Percentiles rank a stretch among this genome's conserved stretches.
These are phyloP conservation scores for Drosophila phalerata DNA, from an alignment of 2,888 invertebrate species.

Conservation along the genomic window DNA sequence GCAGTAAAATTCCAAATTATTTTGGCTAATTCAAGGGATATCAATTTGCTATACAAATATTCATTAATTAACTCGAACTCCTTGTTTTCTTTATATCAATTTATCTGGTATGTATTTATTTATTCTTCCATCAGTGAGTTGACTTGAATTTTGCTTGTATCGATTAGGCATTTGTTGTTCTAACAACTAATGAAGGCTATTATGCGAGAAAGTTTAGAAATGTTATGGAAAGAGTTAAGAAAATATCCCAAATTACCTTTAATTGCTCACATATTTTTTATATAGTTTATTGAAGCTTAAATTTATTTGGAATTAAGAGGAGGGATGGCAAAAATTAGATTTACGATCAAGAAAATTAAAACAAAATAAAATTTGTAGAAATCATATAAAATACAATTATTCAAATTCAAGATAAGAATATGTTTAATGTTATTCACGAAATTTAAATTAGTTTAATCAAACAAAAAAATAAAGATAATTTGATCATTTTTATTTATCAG, in stretches of 20 bases:
- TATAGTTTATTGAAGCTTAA: neutral
- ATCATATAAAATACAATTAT: no score
- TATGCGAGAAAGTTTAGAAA: neutral
- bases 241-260: slow-evolving; percentile 1
- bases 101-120: slow-evolving; percentile 16
- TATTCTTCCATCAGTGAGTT: slow-evolving; percentile 7
- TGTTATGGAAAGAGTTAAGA: neutral
- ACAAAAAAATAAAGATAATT: no score
- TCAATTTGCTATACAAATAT: slow-evolving; percentile 44
- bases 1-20: neutral
- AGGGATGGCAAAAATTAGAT: no score
- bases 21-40: neutral
- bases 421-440: no score
- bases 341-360: no score
- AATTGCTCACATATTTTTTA: neutral
- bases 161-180: slow-evolving; percentile 9
- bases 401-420: no score
- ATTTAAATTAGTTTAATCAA: no score
- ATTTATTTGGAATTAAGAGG: no score
- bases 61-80: slow-evolving; percentile 21
- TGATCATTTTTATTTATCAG: no score
- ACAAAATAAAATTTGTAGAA: no score
- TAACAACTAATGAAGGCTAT: slow-evolving; percentile 6
- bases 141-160: slow-evolving; percentile 1
- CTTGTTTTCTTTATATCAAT: slow-evolving; percentile 15